These are phyloP conservation scores for Acleris holmiana DNA, from an alignment of 2,888 invertebrate genomes.

Conservation along the genomic window DNA sequence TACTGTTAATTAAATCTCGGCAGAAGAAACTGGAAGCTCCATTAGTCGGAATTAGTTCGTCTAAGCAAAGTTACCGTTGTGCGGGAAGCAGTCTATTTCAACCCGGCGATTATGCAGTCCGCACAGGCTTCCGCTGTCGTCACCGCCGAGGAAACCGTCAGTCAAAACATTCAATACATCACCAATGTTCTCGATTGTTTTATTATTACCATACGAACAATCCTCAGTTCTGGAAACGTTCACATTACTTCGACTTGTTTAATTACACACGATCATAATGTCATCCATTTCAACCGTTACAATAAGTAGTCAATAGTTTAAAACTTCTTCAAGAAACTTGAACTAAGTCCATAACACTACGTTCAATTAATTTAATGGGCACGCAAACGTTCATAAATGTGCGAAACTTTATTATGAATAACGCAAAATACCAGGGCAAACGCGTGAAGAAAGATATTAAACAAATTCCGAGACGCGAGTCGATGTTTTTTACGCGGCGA, in stretches of 20 bases:
- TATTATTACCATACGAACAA: constrained; percentile 33
- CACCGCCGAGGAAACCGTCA: constrained; percentile 61
- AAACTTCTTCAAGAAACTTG: not conserved
- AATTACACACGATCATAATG: constrained; percentile 35
- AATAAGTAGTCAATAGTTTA: constrained; percentile 1
- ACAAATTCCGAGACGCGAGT: constrained; percentile 48
- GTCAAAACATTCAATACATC: constrained; percentile 56
- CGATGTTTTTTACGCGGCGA: constrained; percentile 75
- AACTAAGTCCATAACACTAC: not conserved
- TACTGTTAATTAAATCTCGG: constrained; percentile 31
- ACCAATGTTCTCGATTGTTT: constrained; percentile 43
- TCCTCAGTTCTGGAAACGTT: constrained; percentile 35
- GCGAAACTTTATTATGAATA: constrained; percentile 25
- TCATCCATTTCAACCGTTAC: not conserved
- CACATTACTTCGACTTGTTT: constrained; percentile 28
- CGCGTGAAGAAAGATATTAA: constrained; percentile 30
- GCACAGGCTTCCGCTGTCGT: constrained; percentile 55
- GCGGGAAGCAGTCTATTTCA: constrained; percentile 65
- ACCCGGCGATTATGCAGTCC: constrained; percentile 56
- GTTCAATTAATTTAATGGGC: constrained; percentile 1
- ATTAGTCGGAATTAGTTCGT: constrained; percentile 35
- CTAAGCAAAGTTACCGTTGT: constrained; percentile 59
- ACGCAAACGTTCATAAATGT: constrained; percentile 10
- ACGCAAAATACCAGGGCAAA: constrained; percentile 24
- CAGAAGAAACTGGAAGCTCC: constrained; percentile 21